Evolutionary conservation across 2,888 invertebrate species (phyloP).

Genomic region (Phlogophora meticulosa): DNA sequence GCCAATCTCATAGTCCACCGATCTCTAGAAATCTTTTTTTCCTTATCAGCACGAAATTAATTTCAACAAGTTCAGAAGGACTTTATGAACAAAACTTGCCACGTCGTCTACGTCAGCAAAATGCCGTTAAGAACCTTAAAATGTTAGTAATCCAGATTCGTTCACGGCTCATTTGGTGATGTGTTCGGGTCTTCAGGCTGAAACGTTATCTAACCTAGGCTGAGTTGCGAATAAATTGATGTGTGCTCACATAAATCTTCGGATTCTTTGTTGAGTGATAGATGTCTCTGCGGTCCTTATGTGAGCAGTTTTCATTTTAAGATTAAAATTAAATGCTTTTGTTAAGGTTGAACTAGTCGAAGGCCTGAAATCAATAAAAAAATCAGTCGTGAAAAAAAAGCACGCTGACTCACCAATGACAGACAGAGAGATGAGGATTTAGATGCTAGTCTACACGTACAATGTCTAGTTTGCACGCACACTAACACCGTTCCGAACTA

Average conservation of each 20-base stretch:
- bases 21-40: too few species aligned
- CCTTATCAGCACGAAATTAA: background rate
- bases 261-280: conserved; percentile 12
- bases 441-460: too few species aligned
- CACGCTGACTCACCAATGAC: too few species aligned
- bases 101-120: conserved; percentile 22
- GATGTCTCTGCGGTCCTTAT: conserved; percentile 12
- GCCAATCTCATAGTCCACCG: too few species aligned
- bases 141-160: conserved; percentile 18
- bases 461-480: too few species aligned
- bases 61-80: conserved; percentile 14
- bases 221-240: conserved; percentile 35
- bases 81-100: conserved; percentile 10
- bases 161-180: conserved; percentile 45
- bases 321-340: conserved; percentile 20
- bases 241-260: conserved; percentile 30
- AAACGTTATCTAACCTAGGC: conserved; percentile 26
- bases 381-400: too few species aligned
- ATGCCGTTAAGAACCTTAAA: conserved; percentile 24
- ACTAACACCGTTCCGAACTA: too few species aligned
- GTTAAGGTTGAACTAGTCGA: background rate
- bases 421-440: too few species aligned
- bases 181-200: conserved; percentile 24
- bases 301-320: background rate
- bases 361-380: too few species aligned